phyloP scores from a whole-genome alignment of 2,888 invertebrate species.

The Ochropleura plecta region DNA sequence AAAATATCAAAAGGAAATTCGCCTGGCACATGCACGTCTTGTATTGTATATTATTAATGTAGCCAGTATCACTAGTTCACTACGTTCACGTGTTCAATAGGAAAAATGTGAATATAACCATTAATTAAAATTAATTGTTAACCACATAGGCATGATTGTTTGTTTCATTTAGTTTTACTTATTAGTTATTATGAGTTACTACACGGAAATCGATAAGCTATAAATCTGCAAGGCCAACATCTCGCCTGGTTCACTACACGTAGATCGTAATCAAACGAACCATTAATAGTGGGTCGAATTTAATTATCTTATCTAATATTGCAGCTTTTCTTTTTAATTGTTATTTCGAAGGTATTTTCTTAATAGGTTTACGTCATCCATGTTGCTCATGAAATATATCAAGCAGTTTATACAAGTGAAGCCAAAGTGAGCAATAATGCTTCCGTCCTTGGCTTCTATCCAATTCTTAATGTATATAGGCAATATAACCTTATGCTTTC shows the following conservation, averaged over 20 bases:
- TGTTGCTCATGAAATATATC: slow-evolving; percentile 15
- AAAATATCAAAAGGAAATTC: not conserved
- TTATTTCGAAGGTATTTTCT: slow-evolving; percentile 21
- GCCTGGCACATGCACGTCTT: not conserved
- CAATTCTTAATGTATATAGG: slow-evolving; percentile 51
- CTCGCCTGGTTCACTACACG: slow-evolving; percentile 2
- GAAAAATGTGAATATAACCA: not conserved
- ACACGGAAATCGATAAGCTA: slow-evolving; percentile 35
- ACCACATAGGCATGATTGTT: not conserved
- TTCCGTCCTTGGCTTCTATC: slow-evolving; percentile 54
- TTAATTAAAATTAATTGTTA: not conserved
- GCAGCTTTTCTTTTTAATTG: not conserved
- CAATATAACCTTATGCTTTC: slow-evolving; percentile 56
- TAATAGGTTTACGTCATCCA: slow-evolving; percentile 16
- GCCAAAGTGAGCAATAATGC: slow-evolving; percentile 44
- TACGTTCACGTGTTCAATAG: not conserved
- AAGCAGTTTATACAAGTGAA: slow-evolving; percentile 21
- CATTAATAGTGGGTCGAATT: not conserved
- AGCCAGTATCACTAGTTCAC: not conserved
- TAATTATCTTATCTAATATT: slow-evolving; percentile 7
- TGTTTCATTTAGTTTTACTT: not conserved
- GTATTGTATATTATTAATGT: not conserved
- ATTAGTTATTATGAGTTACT: not conserved
- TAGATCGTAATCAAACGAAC: not conserved
- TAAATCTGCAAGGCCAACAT: slow-evolving; percentile 36